A percentile compares a stretch with the other conserved stretches of the same genome.
Evolutionary conservation across 1,140 invertebrate species (phyloP).

Genomic region (Chlorops oryzae): DNA sequence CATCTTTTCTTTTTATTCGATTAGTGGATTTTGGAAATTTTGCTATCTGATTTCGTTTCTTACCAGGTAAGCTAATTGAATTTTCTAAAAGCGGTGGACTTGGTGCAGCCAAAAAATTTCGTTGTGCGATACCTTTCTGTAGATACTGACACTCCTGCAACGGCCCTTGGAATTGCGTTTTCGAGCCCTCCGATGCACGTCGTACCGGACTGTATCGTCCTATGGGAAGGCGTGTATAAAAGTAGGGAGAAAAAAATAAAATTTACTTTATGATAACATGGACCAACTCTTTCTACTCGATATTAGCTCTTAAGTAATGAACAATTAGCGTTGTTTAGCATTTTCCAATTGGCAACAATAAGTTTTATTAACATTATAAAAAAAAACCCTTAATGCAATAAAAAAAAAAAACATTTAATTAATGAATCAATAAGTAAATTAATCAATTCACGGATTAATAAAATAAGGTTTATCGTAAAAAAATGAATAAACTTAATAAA

Average conservation of each 20-base stretch:
- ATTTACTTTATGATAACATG: background rate
- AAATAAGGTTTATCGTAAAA: background rate
- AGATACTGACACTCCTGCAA: constrained; percentile 69
- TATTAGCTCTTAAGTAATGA: too few species aligned
- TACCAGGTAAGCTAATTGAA: constrained; percentile 47
- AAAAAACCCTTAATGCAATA: background rate
- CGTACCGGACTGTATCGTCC: constrained; percentile 80
- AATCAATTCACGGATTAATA: too few species aligned
- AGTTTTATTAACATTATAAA: too few species aligned
- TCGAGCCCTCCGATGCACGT: constrained; percentile 64
- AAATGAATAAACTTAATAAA: constrained; percentile 11
- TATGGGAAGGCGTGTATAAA: constrained; percentile 12
- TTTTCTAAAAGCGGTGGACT: constrained; percentile 51
- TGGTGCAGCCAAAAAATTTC: constrained; percentile 49
- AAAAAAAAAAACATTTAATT: too few species aligned
- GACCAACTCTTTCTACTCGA: too few species aligned
- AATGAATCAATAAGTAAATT: background rate
- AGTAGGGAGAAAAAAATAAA: background rate
- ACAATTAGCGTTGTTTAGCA: too few species aligned
- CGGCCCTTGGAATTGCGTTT: constrained; percentile 50
- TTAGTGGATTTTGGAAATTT: background rate
- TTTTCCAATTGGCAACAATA: too few species aligned
- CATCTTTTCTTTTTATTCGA: too few species aligned
- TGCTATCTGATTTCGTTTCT: constrained; percentile 6
- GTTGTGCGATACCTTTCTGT: constrained; percentile 53